These are phyloP conservation scores for Anabacerthia variegaticeps DNA, from an alignment of 2,797 vertebrate genomes.

Conservation along the genomic window DNA sequence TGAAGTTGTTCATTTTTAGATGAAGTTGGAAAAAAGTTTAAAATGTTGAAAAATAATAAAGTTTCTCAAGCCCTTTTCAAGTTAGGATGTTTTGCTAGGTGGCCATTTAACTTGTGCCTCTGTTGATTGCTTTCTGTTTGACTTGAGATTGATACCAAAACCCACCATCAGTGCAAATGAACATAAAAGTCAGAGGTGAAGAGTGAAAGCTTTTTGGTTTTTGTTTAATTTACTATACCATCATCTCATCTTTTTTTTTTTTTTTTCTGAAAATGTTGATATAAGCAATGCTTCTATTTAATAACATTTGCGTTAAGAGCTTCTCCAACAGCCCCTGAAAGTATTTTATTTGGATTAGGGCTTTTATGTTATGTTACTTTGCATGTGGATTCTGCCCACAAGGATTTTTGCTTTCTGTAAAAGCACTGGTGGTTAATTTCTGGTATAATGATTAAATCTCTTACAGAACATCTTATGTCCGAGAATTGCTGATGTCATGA, in stretches of 20 bases:
- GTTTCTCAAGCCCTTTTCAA: background rate
- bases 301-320: background rate
- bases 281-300: background rate
- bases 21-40: background rate
- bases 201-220: background rate
- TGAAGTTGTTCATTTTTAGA: background rate
- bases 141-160: background rate
- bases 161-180: background rate
- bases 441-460: constrained; percentile 6
- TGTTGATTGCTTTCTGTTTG: background rate
- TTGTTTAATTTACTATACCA: background rate
- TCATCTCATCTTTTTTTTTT: background rate
- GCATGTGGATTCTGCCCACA: background rate
- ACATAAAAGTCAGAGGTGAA: background rate
- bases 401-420: background rate
- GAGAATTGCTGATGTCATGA: background rate
- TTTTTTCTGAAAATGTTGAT: background rate
- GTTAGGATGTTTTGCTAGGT: background rate
- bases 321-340: background rate
- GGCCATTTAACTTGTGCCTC: background rate
- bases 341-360: background rate
- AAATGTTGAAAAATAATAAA: background rate
- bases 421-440: constrained; percentile 6
- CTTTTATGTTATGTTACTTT: background rate
- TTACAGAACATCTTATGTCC: constrained; percentile 5